These are phyloP conservation scores for Aphelocoma californica DNA, from an alignment of 2,797 vertebrate species.

Conservation along the genomic window DNA sequence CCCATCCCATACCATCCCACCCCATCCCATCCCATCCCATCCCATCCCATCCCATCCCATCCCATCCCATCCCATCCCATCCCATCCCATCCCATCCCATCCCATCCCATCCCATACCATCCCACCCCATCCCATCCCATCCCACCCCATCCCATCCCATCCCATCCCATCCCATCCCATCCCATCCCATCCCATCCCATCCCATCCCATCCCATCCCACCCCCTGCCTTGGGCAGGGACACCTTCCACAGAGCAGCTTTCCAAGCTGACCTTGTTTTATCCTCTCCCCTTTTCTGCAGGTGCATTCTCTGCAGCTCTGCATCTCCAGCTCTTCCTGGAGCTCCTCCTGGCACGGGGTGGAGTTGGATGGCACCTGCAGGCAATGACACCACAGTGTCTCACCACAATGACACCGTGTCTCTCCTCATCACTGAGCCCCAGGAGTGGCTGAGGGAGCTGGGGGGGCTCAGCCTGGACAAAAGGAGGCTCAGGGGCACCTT, in stretches of 20 bases:
- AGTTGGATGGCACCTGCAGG: not conserved
- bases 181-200: too few relatives aligned
- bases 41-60: too few relatives aligned
- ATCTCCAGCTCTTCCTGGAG: not conserved
- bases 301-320: not conserved
- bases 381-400: not conserved
- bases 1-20: too few relatives aligned
- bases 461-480: not conserved
- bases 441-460: too few relatives aligned
- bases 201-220: not conserved
- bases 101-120: not conserved
- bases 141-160: too few relatives aligned
- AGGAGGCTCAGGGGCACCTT: not conserved
- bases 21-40: not conserved
- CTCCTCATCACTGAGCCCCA: not conserved
- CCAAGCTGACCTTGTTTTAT: not conserved
- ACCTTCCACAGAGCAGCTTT: accelerated
- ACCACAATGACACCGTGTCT: too few relatives aligned
- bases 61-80: too few relatives aligned
- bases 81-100: not conserved
- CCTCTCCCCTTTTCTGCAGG: not conserved
- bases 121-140: not conserved
- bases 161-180: too few relatives aligned
- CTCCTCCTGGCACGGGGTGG: not conserved
- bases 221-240: not conserved